Evolutionary conservation across 2,797 vertebrate species (phyloP).

Genomic region (Pterois miles): DNA sequence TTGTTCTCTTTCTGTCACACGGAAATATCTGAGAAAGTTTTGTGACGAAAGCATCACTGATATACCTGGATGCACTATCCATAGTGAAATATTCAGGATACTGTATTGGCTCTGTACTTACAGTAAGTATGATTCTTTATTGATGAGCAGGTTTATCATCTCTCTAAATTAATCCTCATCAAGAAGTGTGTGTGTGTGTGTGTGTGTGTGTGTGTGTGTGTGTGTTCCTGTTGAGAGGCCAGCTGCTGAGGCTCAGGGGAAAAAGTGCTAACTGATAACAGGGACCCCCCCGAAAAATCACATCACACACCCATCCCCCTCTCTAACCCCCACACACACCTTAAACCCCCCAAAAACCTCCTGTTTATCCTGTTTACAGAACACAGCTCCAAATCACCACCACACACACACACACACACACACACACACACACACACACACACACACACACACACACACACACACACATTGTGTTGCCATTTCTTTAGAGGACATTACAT

Average conservation of each 20-base stretch:
- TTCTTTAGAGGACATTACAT: background rate
- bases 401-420: conserved; percentile 23
- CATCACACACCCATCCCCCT: conserved; percentile 37
- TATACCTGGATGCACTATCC: background rate
- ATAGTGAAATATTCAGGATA: no score
- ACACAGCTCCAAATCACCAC: conserved; percentile 17
- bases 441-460: background rate
- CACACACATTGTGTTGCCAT: background rate
- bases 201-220: conserved; percentile 16
- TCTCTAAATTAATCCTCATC: background rate
- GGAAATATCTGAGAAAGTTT: background rate
- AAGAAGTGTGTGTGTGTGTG: conserved; percentile 1
- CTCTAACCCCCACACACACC: conserved; percentile 31
- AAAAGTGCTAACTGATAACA: conserved; percentile 72
- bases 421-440: background rate
- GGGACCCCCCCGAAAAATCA: conserved; percentile 25
- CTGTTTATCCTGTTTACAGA: conserved; percentile 59
- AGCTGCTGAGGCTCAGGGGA: conserved; percentile 59
- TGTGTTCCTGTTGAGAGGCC: conserved; percentile 36
- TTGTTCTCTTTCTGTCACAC: background rate
- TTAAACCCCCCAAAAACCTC: conserved; percentile 33
- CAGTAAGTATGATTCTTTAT: conserved; percentile 17
- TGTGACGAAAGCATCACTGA: background rate
- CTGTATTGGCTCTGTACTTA: background rate
- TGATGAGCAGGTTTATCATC: conserved; percentile 27